phyloP scores from a whole-genome alignment of 2,888 invertebrate species.

The Volucella inflata region DNA sequence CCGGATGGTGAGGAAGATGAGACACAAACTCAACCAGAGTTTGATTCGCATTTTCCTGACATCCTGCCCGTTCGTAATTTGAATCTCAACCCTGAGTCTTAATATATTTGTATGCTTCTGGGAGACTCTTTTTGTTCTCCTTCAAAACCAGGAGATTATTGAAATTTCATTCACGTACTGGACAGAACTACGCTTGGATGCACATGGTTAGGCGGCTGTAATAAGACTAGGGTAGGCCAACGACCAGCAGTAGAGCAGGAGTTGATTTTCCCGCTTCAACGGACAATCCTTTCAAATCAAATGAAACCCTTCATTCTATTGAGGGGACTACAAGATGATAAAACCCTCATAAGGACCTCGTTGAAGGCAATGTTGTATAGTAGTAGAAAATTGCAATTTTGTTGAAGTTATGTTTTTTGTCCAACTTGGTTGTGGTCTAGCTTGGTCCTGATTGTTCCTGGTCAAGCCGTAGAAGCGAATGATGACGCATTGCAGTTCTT shows the following conservation, averaged over 20 bases:
- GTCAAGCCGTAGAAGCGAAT: slow-evolving; percentile 43
- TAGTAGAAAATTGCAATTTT: slow-evolving; percentile 24
- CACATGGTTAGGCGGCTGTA: slow-evolving; percentile 22
- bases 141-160: slow-evolving; percentile 1
- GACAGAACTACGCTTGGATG: slow-evolving; percentile 23
- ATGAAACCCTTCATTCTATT: slow-evolving; percentile 34
- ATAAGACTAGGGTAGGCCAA: slow-evolving; percentile 24
- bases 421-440: not conserved
- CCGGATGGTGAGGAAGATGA: slow-evolving; percentile 33
- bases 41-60: not conserved
- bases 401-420: too few relatives aligned
- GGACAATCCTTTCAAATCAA: slow-evolving; percentile 30
- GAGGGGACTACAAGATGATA: slow-evolving; percentile 32
- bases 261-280: slow-evolving; percentile 3
- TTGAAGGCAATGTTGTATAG: not conserved
- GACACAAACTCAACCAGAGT: slow-evolving; percentile 11
- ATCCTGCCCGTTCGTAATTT: slow-evolving; percentile 11
- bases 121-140: not conserved
- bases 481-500: slow-evolving; percentile 38
- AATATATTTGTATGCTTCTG: slow-evolving; percentile 1
- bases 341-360: slow-evolving; percentile 26
- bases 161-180: slow-evolving; percentile 22
- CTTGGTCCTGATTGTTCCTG: not conserved
- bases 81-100: slow-evolving; percentile 3
- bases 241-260: not conserved